Conservation (phyloP, 2,113 vertebrate genomes). For the Chloroceryle aenea region DNA sequence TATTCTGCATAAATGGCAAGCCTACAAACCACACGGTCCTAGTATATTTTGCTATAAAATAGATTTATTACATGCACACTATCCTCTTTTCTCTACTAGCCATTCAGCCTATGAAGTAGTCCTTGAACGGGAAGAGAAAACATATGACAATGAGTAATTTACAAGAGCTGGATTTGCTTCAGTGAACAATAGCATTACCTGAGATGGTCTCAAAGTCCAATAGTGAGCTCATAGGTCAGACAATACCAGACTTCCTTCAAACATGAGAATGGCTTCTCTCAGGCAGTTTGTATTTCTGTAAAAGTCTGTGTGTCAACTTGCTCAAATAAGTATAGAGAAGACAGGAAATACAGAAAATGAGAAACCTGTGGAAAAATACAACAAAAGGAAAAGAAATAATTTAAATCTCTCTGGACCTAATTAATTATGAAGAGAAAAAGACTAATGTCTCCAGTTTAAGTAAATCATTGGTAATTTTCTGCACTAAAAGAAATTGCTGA, state of each 20-base stretch:
- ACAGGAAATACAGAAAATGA: background rate
- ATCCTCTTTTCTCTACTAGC: slow-evolving; percentile 65
- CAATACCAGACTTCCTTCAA: slow-evolving; percentile 16
- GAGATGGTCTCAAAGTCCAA: slow-evolving; percentile 25
- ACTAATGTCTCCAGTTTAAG: slow-evolving; percentile 46
- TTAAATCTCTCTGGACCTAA: slow-evolving; percentile 8
- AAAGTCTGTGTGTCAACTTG: slow-evolving; percentile 5
- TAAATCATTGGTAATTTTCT: slow-evolving; percentile 62
- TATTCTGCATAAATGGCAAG: slow-evolving; percentile 4
- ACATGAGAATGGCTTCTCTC: background rate
- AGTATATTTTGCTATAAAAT: slow-evolving; percentile 50
- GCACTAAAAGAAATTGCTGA: slow-evolving; percentile 47
- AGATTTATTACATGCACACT: slow-evolving; percentile 71
- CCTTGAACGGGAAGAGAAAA: slow-evolving; percentile 60
- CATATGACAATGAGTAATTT: slow-evolving; percentile 66
- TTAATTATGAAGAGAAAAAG: slow-evolving; percentile 37
- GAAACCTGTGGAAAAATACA: slow-evolving; percentile 8
- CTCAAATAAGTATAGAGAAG: background rate
- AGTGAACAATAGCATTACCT: slow-evolving; percentile 63
- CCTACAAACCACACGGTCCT: slow-evolving; percentile 25
- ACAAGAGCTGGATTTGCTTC: slow-evolving; percentile 64
- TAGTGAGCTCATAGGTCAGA: slow-evolving; percentile 57
- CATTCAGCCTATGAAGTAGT: slow-evolving; percentile 64
- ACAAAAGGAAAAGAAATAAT: background rate
- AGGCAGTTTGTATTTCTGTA: background rate